phyloP scores from a whole-genome alignment of 2,888 invertebrate genomes.

The Elmis aenea region DNA sequence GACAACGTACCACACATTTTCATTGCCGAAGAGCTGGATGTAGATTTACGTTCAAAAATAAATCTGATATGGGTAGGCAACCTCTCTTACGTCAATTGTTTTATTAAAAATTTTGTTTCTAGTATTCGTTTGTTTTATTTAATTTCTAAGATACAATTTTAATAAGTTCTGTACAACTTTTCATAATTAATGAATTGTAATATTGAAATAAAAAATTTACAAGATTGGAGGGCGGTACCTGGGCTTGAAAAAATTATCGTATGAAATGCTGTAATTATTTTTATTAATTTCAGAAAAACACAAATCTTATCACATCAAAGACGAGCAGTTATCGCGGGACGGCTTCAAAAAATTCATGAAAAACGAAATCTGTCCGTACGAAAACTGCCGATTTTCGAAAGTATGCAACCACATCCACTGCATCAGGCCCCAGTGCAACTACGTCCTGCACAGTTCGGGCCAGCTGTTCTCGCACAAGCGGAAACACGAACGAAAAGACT shows the following conservation, averaged over 20 bases:
- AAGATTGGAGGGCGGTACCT: too few relatives aligned
- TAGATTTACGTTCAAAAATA: constrained; percentile 95
- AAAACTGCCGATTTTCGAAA: constrained; percentile 87
- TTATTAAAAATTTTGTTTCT: neutral
- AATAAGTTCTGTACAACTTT: neutral
- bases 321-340: constrained; percentile 90
- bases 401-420: constrained; percentile 99
- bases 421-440: constrained; percentile 90
- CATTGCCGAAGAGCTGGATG: constrained; percentile 90
- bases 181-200: constrained; percentile 1
- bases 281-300: constrained; percentile 87
- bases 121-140: too few relatives aligned
- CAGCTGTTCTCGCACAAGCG: constrained; percentile 96
- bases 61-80: constrained; percentile 95
- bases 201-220: constrained; percentile 1
- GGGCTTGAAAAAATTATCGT: too few relatives aligned
- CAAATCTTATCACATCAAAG: constrained; percentile 96
- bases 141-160: neutral
- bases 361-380: constrained; percentile 88
- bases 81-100: neutral
- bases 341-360: constrained; percentile 99
- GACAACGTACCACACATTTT: constrained; percentile 95
- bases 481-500: constrained; percentile 92
- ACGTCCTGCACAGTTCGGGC: constrained; percentile 93
- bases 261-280: too few relatives aligned